phyloP scores from a whole-genome alignment of 2,888 invertebrate species.

The Andrena dorsata region DNA sequence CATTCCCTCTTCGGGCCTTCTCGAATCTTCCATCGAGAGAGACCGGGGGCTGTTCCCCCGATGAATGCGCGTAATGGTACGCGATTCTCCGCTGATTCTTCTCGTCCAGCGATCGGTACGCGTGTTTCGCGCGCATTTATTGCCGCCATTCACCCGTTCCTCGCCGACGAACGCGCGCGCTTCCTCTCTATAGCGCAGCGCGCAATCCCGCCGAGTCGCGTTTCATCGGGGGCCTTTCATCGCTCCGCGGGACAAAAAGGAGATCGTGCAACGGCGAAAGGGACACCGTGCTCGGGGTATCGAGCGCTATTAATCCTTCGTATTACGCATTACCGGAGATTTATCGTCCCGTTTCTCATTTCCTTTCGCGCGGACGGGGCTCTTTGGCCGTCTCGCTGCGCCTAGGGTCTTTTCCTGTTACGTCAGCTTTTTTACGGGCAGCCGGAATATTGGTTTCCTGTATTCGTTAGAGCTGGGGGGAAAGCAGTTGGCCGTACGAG shows the following conservation, averaged over 20 bases:
- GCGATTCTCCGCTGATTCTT: conserved; percentile 15
- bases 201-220: conserved; percentile 3
- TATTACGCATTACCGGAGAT: conserved; percentile 1
- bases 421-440: neutral
- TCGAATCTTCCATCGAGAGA: conserved; percentile 5
- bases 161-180: neutral
- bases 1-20: conserved; percentile 1
- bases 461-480: neutral
- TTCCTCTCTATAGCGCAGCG: neutral
- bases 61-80: conserved; percentile 40
- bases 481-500: neutral
- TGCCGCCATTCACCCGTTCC: conserved; percentile 7
- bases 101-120: neutral
- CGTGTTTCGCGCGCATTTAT: conserved; percentile 34
- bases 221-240: conserved; percentile 28
- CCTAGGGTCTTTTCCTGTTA: neutral
- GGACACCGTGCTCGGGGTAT: neutral
- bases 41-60: neutral
- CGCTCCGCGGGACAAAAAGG: conserved; percentile 17
- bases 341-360: neutral
- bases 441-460: neutral
- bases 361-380: neutral
- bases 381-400: neutral
- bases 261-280: conserved; percentile 3
- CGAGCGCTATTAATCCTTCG: conserved; percentile 13